phyloP scores from a whole-genome alignment of 2,888 invertebrate species.

The Hydrotaea diabolus region DNA sequence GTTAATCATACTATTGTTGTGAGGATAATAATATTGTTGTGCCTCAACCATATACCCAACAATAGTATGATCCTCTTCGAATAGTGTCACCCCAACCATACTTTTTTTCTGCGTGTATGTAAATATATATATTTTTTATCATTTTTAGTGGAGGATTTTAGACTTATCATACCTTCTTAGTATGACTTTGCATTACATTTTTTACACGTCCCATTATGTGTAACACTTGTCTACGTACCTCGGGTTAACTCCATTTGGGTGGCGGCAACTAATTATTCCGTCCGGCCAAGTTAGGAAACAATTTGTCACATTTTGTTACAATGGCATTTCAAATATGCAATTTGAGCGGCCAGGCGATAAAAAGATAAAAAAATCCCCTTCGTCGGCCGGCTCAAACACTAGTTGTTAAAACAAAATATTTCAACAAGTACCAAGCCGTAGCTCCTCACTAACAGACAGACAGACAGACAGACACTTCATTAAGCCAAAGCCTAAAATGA shows the following conservation, averaged over 20 bases:
- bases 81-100: too few species aligned
- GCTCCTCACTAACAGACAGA: neutral
- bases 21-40: too few species aligned
- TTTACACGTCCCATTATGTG: too few species aligned
- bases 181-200: too few species aligned
- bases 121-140: too few species aligned
- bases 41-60: too few species aligned
- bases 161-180: too few species aligned
- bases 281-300: constrained; percentile 21
- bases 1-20: too few species aligned
- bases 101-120: too few species aligned
- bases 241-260: neutral
- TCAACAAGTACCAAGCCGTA: too few species aligned
- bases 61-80: too few species aligned
- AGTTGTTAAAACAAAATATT: neutral
- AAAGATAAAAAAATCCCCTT: neutral
- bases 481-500: neutral
- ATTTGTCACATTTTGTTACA: constrained; percentile 50
- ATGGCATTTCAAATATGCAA: constrained; percentile 20
- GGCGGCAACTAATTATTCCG: neutral
- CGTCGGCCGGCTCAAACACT: neutral
- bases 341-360: neutral
- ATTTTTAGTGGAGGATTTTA: too few species aligned
- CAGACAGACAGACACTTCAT: neutral
- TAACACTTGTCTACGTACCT: neutral